Base-by-base conservation (phyloP, 2,113 vertebrate genomes). In the Scartelaos histophorus region DNA sequence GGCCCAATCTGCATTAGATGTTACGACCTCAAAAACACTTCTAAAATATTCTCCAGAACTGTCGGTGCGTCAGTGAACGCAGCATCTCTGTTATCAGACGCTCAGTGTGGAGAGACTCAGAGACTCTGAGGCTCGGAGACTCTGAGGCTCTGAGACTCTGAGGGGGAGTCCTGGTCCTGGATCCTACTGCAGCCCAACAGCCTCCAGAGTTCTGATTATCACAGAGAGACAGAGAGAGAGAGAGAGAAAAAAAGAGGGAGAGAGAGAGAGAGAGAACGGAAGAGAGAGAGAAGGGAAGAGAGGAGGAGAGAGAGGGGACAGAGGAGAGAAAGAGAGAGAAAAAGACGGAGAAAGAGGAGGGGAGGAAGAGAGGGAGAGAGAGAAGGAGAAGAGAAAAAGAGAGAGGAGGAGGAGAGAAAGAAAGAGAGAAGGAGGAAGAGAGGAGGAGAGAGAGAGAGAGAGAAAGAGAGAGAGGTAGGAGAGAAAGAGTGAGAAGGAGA, bases 191-290 rank as follows among this genome's bases (percentile, higher is more conserved):
- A 24, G 78, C 29, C 71, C 72, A 78, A 78, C 74, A 58, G 71
- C 64, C 62, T 5, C 75, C 74, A 87, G 89, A 88, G 87, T 90
- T 70, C 75, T 0, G 29, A 84, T 88, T 90, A 89, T 90, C 90
- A 81, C 76, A 69, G 69, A 82, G 77, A 60, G 76, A 54, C 10
- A n/a, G 38, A 9, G 81, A 74, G 71, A 83, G 80, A 34, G 77
- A 76, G 74, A 74, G 80, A 72, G 83, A 82, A 86, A 81, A 81
- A 87, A 79, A 49, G 70, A 82, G 77, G 62, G 76, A 53, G 81
- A 74, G 74, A 83, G 78, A 83, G 77, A 76, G 74, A 74, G 80
- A 72, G 83, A 82, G 86, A 81, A n/a, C n/a, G 81, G 86, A 79
- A 49, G 47, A 34, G 69, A 58, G 75, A 74, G 71, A 54, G 38